Evolutionary conservation across 2,888 invertebrate species (phyloP), one percentile per base, ranked within the genome.

Genomic region (Mimumesa dahlbomi): DNA sequence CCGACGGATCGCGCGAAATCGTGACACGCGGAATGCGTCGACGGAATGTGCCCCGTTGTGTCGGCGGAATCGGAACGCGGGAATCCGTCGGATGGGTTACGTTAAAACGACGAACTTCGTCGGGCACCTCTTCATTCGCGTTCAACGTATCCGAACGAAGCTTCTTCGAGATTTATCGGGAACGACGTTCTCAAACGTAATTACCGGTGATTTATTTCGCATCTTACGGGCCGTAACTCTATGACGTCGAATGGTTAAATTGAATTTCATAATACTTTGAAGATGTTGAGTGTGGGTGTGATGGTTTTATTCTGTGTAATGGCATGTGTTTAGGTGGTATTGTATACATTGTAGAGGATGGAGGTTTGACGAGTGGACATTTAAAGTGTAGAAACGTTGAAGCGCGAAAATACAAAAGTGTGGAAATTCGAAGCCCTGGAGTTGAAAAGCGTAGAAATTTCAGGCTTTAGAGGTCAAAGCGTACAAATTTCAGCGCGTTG

Each of bases 251-350:
- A 49, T 48, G 53, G n/a, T 22, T 54, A 53, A 65, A 69, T 69
- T 69, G 65, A 69, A 69, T 69, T 65, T 65, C 69, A 65, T 54
- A 57, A 68, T 64, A 43, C 63, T 18, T 57, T 4, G 19, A 40
- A 42, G 63, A 42, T 50, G n/a, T n/a, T n/a, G n/a, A n/a, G n/a
- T n/a, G n/a, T n/a, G n/a, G n/a, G n/a, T n/a, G n/a, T n/a, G n/a
- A n/a, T n/a, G n/a, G n/a, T n/a, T n/a, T n/a, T n/a, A n/a, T n/a
- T n/a, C n/a, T n/a, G n/a, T n/a, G n/a, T n/a, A n/a, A n/a, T n/a
- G n/a, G n/a, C n/a, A n/a, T n/a, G n/a, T n/a, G n/a, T n/a, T n/a
- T n/a, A n/a, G n/a, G n/a, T n/a, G n/a, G n/a, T n/a, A n/a, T n/a
- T n/a, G n/a, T n/a, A n/a, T n/a, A n/a, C n/a, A n/a, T n/a, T n/a